Base-by-base conservation (phyloP, 2,113 vertebrate genomes). In the Prinia subflava region DNA sequence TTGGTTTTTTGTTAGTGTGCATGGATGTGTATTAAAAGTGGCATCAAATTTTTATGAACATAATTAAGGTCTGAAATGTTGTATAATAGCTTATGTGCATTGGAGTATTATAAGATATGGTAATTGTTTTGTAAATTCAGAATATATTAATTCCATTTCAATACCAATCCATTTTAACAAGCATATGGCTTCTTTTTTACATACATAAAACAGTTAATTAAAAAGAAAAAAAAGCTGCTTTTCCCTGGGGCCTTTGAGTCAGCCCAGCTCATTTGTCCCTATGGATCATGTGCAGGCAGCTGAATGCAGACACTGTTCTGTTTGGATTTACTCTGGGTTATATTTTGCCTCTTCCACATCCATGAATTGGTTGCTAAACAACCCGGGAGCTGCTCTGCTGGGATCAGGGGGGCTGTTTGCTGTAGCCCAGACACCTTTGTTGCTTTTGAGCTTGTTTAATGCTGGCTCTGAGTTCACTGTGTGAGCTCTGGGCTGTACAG, bases 91-190 rank as follows among this genome's bases (percentile, higher is more conserved):
- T 89, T 91, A 22, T 21, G 13, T 94, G 82, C 73, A 92, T 10
- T 74, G 57, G 60, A 86, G 68, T 63, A 27, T 90, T 92, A 80
- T 18, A 92, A 87, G 92, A 73, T 86, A 86, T 33, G 64, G 56
- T 76, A 89, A 87, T 92, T 81, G 37, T 78, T 94, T 94, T 85
- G 67, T 95, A 83, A 65, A 92, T 87, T 90, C 81, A 76, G 67
- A 95, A 60, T 74, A 33, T 35, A 64, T 83, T 92, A 62, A 90
- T 91, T 69, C 33, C 49, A 39, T 92, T 93, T 89, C 93, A 94
- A 22, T 95, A 57, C 53, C 71, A 49, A 67, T 94, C 35, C 22
- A 44, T 94, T 95, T 89, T 77, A 84, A 70, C 73, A 94, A 89
- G 78, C 82, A 14, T 19, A 79, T 56, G 35, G 71, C 81, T 93